Evolutionary conservation across 2,888 invertebrate species (phyloP), one percentile per base, ranked within the genome.

Genomic region (Encarsia formosa): DNA sequence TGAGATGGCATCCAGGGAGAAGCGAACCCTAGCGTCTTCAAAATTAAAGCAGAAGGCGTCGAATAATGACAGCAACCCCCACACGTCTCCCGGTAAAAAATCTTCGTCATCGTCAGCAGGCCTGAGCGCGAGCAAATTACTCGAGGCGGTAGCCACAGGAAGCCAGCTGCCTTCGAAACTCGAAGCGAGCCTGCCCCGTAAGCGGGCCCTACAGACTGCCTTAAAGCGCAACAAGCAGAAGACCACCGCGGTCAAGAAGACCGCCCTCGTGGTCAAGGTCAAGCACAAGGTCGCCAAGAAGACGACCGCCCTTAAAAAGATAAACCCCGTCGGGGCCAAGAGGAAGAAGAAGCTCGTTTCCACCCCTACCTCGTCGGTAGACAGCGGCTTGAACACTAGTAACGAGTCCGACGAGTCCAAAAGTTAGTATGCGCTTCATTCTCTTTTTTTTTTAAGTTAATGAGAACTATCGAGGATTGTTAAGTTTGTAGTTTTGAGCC

Each of bases 1-100:
- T 74, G 74, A 74, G 69, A 74, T 74, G 74, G 74, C 74, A 74
- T 74, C 74, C 71, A 74, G 73, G 71, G 74, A 74, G 69, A 74
- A 74, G 63, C 72, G 68, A 73, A 67, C 72, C 72, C 66, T 73
- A 74, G 71, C 68, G 66, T 68, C 73, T 68, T 73, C 72, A 52
- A 74, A 73, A 66, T 62, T 70, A 54, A 74, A 73, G 60, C 72
- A 71, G 67, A 73, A 67, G 69, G 67, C 67, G n/a, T n/a, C n/a
- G 56, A 73, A 68, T 66, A 71, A 72, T 65, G 70, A 71, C 57
- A 39, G 39, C 23, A 23, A 4, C 32, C n/a, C n/a, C n/a, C n/a
- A n/a, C n/a, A n/a, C n/a, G n/a, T n/a, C n/a, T n/a, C n/a, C n/a
- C n/a, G n/a, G n/a, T n/a, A n/a, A n/a, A n/a, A n/a, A n/a, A n/a